Evolutionary conservation across 2,888 invertebrate genomes (phyloP).

Genomic region (Orthosia gracilis): DNA sequence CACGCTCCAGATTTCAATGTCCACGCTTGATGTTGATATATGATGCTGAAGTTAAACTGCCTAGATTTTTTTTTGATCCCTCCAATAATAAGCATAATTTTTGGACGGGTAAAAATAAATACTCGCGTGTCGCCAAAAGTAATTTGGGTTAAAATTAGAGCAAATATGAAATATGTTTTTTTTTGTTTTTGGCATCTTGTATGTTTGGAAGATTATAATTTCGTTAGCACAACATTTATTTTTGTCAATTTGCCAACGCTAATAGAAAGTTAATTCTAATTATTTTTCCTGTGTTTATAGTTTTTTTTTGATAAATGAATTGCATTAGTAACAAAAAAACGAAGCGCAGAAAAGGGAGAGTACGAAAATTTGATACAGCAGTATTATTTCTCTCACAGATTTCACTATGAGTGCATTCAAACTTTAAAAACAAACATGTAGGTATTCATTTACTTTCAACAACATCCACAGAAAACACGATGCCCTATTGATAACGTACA

Average conservation of each 20-base stretch:
- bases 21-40: slow-evolving; percentile 60
- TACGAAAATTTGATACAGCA: background rate
- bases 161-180: slow-evolving; percentile 1
- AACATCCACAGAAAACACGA: slow-evolving; percentile 8
- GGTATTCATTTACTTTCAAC: background rate
- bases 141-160: slow-evolving; percentile 9
- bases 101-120: slow-evolving; percentile 14
- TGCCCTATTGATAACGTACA: background rate
- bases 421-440: background rate
- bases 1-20: slow-evolving; percentile 61
- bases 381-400: background rate
- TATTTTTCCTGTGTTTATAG: background rate
- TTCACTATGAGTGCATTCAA: background rate
- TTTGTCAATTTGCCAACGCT: background rate
- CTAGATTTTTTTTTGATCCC: slow-evolving; percentile 19
- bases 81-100: background rate
- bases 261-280: background rate
- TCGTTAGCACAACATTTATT: slow-evolving; percentile 3
- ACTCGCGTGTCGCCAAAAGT: background rate
- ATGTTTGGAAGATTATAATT: background rate
- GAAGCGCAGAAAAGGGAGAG: background rate
- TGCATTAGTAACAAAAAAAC: background rate
- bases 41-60: slow-evolving; percentile 57
- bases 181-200: slow-evolving; percentile 12
- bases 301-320: background rate